Evolutionary conservation across 2,888 invertebrate genomes (phyloP).

Genomic region (Folsomia manolachei): DNA sequence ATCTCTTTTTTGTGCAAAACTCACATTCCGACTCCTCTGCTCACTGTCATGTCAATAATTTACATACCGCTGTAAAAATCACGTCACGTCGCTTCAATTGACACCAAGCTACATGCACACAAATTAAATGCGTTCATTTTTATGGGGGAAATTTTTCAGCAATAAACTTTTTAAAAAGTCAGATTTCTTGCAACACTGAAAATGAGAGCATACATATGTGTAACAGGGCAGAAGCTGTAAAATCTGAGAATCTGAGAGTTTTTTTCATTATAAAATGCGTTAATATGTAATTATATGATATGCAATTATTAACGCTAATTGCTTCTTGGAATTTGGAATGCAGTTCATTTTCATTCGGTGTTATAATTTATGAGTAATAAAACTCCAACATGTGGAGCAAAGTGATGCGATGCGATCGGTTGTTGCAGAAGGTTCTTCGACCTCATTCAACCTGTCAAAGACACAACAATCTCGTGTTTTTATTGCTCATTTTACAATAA

Average conservation of each 20-base stretch:
- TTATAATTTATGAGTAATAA: constrained; percentile 13
- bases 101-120: not conserved
- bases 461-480: constrained; percentile 1
- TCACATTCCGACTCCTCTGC: no score
- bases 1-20: no score
- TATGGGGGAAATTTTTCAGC: not conserved
- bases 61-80: constrained; percentile 9
- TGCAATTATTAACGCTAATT: constrained; percentile 19
- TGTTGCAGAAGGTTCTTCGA: constrained; percentile 10
- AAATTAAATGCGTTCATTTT: not conserved
- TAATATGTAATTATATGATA: constrained; percentile 17
- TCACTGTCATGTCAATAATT: constrained; percentile 10
- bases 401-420: constrained; percentile 4
- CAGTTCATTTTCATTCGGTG: no score
- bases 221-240: not conserved
- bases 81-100: not conserved
- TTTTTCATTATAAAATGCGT: not conserved
- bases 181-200: not conserved
- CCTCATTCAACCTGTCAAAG: constrained; percentile 11
- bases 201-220: no score
- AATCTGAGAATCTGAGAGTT: not conserved
- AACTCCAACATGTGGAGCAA: constrained; percentile 8
- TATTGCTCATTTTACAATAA: constrained; percentile 11
- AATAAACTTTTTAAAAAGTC: not conserved
- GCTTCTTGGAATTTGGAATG: constrained; percentile 14